phyloP scores from a whole-genome alignment of 2,113 vertebrate genomes.

The Chaetorhynchus papuensis region DNA sequence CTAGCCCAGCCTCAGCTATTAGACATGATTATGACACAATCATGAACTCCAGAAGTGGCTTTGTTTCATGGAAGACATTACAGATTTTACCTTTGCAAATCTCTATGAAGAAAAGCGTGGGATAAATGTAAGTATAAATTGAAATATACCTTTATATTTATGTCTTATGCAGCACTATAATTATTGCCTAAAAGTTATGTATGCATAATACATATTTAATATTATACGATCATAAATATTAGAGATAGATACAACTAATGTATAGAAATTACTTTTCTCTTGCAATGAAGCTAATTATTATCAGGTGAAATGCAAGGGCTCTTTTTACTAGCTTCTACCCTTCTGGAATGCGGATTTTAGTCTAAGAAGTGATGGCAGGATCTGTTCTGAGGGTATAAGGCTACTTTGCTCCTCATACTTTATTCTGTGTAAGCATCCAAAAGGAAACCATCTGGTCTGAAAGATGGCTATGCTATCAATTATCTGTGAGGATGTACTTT shows the following conservation, averaged over 20 bases:
- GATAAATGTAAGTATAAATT: neutral
- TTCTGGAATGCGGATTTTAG: conserved; percentile 12
- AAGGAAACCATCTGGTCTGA: conserved; percentile 34
- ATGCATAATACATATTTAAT: neutral
- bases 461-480: conserved; percentile 42
- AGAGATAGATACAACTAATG: neutral
- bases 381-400: conserved; percentile 9
- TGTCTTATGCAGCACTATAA: neutral
- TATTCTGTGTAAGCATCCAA: neutral
- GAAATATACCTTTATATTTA: neutral
- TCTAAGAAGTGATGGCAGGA: neutral
- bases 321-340: neutral
- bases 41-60: neutral
- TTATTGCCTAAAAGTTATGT: neutral
- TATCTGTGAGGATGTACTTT: conserved; percentile 30
- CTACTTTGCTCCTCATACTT: conserved; percentile 25
- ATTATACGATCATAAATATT: neutral
- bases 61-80: neutral
- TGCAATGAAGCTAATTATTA: neutral
- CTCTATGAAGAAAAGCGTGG: neutral
- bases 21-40: neutral
- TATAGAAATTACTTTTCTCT: neutral
- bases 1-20: neutral
- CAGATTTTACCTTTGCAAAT: neutral
- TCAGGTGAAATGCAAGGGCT: neutral